These are phyloP conservation scores for Biston betularia DNA, from an alignment of 2,888 invertebrate genomes.

Conservation along the genomic window DNA sequence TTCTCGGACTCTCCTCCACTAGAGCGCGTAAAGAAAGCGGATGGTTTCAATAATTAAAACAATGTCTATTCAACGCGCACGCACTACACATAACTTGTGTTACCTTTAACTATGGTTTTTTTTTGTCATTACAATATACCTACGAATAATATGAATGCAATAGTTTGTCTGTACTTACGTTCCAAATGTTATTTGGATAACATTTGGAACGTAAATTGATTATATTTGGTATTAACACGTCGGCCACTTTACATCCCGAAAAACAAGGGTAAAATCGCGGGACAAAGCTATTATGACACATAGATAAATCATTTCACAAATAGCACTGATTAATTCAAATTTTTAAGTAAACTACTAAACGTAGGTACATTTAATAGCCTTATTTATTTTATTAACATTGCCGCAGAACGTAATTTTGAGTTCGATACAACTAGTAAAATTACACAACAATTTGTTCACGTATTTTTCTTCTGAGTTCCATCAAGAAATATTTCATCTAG, in stretches of 20 bases:
- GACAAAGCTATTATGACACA: background rate
- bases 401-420: too few relatives aligned
- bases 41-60: constrained; percentile 62
- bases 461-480: background rate
- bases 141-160: too few relatives aligned
- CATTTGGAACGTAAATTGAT: too few relatives aligned
- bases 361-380: background rate
- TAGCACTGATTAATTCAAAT: constrained; percentile 5
- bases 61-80: constrained; percentile 47
- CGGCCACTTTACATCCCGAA: too few relatives aligned
- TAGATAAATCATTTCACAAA: background rate
- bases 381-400: background rate
- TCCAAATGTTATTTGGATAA: too few relatives aligned
- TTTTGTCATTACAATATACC: background rate
- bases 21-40: constrained; percentile 81
- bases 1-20: constrained; percentile 77
- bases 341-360: background rate
- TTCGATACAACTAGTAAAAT: too few relatives aligned
- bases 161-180: too few relatives aligned
- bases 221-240: too few relatives aligned
- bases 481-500: background rate
- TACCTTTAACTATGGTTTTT: constrained; percentile 21
- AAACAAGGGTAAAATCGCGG: too few relatives aligned
- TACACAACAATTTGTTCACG: too few relatives aligned
- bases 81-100: constrained; percentile 37